phyloP scores from a whole-genome alignment of 2,888 invertebrate genomes.

The Drosophila rubida region DNA sequence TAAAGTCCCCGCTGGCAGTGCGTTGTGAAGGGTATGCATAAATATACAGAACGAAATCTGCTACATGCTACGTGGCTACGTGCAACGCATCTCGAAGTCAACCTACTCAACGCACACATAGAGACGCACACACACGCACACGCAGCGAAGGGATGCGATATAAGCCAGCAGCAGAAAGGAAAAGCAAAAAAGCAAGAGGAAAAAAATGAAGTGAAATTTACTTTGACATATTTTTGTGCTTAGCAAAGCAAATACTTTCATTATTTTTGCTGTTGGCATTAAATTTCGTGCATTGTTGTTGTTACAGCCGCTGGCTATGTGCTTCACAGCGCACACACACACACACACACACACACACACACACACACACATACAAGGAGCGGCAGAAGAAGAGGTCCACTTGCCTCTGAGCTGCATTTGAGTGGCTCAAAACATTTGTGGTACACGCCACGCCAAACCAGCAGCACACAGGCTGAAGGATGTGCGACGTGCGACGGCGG shows the following conservation, averaged over 20 bases:
- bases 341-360: slow-evolving; percentile 19
- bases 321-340: slow-evolving; percentile 39
- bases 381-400: slow-evolving; percentile 20
- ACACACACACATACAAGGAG: slow-evolving; percentile 3
- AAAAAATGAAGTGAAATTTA: slow-evolving; percentile 80
- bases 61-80: slow-evolving; percentile 65
- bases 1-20: background rate
- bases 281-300: slow-evolving; percentile 75
- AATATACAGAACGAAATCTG: slow-evolving; percentile 50
- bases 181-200: slow-evolving; percentile 10
- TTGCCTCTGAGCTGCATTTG: slow-evolving; percentile 70
- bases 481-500: background rate
- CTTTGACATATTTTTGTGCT: slow-evolving; percentile 82
- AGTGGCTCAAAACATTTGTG: slow-evolving; percentile 79
- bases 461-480: background rate
- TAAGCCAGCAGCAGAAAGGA: slow-evolving; percentile 22
- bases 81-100: slow-evolving; percentile 63
- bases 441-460: slow-evolving; percentile 55
- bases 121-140: slow-evolving; percentile 7
- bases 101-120: slow-evolving; percentile 40
- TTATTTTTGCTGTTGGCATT: slow-evolving; percentile 81
- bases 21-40: slow-evolving; percentile 13
- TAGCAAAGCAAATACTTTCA: slow-evolving; percentile 82
- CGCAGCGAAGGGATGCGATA: slow-evolving; percentile 66
- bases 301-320: slow-evolving; percentile 55